These are phyloP conservation scores for Fistularia tabacaria DNA, from an alignment of 2,797 vertebrate genomes.

Conservation along the genomic window DNA sequence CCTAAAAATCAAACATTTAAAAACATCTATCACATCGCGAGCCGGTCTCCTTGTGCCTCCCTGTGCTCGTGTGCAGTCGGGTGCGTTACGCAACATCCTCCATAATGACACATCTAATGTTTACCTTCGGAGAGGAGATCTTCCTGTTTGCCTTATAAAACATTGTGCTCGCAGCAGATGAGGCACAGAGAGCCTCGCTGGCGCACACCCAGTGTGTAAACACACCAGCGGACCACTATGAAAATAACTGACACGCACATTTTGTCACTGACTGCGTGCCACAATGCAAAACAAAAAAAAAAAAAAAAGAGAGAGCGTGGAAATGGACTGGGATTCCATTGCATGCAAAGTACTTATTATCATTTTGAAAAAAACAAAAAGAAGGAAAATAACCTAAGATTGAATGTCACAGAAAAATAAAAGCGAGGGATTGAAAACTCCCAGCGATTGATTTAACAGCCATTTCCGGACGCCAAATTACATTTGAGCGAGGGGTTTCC, in stretches of 20 bases:
- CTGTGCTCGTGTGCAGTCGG: slow-evolving; percentile 35
- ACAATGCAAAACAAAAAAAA: neutral
- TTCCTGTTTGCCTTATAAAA: slow-evolving; percentile 71
- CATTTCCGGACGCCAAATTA: too few relatives aligned
- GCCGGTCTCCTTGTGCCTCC: too few relatives aligned
- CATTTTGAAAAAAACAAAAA: neutral
- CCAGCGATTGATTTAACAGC: too few relatives aligned
- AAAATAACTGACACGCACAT: slow-evolving; percentile 24
- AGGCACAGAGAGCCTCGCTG: slow-evolving; percentile 61
- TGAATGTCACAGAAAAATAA: neutral
- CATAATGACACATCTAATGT: slow-evolving; percentile 64
- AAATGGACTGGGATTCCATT: neutral
- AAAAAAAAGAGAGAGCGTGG: neutral
- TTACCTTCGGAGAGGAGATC: slow-evolving; percentile 60
- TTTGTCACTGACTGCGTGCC: slow-evolving; percentile 15
- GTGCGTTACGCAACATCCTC: slow-evolving; percentile 57
- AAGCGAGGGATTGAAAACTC: too few relatives aligned
- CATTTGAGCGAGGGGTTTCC: too few relatives aligned
- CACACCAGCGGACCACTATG: slow-evolving; percentile 41
- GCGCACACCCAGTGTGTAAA: slow-evolving; percentile 56
- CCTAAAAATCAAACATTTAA: slow-evolving; percentile 14
- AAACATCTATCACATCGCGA: slow-evolving; percentile 13
- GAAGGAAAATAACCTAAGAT: neutral
- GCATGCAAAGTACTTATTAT: neutral
- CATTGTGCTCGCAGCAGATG: slow-evolving; percentile 55